Evolutionary conservation across 64 coral and sea anemone species (phyloP).

Genomic region (Astreopora myriophthalma): DNA sequence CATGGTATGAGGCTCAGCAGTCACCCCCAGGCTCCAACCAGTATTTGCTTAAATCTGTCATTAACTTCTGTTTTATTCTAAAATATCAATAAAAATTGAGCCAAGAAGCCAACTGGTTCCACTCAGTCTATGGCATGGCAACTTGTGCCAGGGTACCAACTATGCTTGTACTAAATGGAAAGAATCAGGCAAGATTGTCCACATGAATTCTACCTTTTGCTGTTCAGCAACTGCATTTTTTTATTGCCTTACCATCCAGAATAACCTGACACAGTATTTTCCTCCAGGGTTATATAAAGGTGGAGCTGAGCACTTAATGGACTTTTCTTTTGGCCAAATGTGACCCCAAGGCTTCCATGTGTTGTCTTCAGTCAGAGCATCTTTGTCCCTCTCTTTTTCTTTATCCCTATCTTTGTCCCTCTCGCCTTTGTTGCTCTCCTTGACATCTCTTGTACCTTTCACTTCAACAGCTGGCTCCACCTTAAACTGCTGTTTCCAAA

Average conservation of each 20-base stretch:
- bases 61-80: too few relatives aligned
- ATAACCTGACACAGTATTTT: slow-evolving; percentile 91
- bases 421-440: slow-evolving; percentile 56
- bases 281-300: slow-evolving; percentile 92
- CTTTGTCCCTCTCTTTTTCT: slow-evolving; percentile 84
- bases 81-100: too few relatives aligned
- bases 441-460: slow-evolving; percentile 65
- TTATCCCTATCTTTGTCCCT: slow-evolving; percentile 88
- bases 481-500: slow-evolving; percentile 90
- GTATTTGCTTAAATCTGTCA: too few relatives aligned
- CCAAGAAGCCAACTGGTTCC: too few relatives aligned
- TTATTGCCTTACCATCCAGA: slow-evolving; percentile 83
- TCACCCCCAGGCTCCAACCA: too few relatives aligned
- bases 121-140: too few relatives aligned
- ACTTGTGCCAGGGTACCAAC: neutral
- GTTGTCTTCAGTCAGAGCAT: slow-evolving; percentile 77
- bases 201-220: neutral
- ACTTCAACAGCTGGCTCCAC: slow-evolving; percentile 74
- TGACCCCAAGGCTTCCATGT: slow-evolving; percentile 96
- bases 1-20: too few relatives aligned
- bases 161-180: too few relatives aligned
- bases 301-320: slow-evolving; percentile 27
- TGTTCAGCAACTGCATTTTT: neutral
- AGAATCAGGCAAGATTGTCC: too few relatives aligned
- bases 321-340: slow-evolving; percentile 95